Conservation (phyloP, 2,888 invertebrate species). For the Drosophila prostipennis region DNA sequence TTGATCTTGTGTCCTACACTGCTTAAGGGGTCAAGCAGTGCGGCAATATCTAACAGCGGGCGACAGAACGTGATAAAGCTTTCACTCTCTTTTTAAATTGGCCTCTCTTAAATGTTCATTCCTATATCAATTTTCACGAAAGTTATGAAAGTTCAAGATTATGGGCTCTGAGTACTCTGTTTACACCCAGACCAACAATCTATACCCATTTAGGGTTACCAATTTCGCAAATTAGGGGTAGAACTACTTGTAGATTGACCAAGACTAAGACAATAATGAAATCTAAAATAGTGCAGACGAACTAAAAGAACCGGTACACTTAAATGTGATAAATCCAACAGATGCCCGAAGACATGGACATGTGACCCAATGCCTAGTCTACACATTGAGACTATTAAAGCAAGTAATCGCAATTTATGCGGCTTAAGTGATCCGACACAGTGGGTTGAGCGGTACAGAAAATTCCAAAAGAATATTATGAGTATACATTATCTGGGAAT, state of each 20-base stretch:
- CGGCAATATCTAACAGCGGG: conserved; percentile 20
- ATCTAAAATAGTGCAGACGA: conserved; percentile 20
- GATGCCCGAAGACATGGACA: conserved; percentile 61
- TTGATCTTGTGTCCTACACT: neutral
- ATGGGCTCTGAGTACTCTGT: neutral
- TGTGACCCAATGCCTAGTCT: conserved; percentile 68
- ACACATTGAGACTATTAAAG: conserved; percentile 66
- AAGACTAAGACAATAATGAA: conserved; percentile 26
- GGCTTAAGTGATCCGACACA: conserved; percentile 60
- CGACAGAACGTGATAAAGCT: conserved; percentile 15
- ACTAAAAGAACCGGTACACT: conserved; percentile 17
- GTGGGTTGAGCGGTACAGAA: conserved; percentile 33
- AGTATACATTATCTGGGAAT: neutral
- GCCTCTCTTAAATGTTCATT: conserved; percentile 14
- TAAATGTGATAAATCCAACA: conserved; percentile 55
- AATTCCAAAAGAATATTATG: too few relatives aligned
- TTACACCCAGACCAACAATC: neutral
- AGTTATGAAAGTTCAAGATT: conserved; percentile 7
- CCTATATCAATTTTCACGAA: conserved; percentile 5
- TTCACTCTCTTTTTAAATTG: conserved; percentile 27
- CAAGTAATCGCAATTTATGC: conserved; percentile 66
- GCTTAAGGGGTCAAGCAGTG: conserved; percentile 30
- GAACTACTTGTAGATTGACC: conserved; percentile 8
- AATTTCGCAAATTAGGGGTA: conserved; percentile 2
- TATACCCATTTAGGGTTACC: neutral